These are phyloP conservation scores for Ormyrus pomaceus DNA, from an alignment of 2,888 invertebrate genomes.

Conservation along the genomic window DNA sequence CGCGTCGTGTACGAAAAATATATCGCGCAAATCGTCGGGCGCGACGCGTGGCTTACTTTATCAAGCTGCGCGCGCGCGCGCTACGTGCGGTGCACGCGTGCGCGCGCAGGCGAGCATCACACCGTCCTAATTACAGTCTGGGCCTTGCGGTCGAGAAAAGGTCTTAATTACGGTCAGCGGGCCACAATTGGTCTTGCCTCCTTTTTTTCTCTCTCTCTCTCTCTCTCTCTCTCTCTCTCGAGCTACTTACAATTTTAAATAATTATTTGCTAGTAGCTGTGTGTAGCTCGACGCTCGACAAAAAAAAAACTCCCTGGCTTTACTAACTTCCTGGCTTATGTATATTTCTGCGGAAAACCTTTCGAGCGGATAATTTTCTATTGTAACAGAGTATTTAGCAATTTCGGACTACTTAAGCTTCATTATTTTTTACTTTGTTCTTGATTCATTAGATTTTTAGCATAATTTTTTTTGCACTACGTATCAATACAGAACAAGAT, in stretches of 20 bases:
- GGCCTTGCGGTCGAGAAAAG: constrained; percentile 59
- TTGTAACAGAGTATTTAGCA: too few relatives aligned
- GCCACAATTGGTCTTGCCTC: constrained; percentile 57
- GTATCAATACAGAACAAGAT: too few relatives aligned
- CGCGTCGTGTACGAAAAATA: too few relatives aligned
- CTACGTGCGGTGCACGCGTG: constrained; percentile 1
- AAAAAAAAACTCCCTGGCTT: too few relatives aligned
- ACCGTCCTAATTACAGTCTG: constrained; percentile 62
- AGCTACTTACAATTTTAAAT: constrained; percentile 50
- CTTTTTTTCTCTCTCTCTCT: constrained; percentile 13
- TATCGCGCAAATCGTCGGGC: constrained; percentile 35
- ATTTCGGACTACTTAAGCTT: too few relatives aligned
- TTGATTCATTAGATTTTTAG: too few relatives aligned
- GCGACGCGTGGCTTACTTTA: constrained; percentile 53
- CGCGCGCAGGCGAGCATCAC: constrained; percentile 56
- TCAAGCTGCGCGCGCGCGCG: background rate
- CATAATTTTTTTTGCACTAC: too few relatives aligned
- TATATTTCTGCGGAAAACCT: too few relatives aligned
- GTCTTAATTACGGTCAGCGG: constrained; percentile 63
- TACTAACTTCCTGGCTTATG: too few relatives aligned
- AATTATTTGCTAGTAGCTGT: constrained; percentile 27
- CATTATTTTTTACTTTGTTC: too few relatives aligned
- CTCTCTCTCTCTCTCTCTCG: constrained; percentile 11
- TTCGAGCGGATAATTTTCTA: too few relatives aligned
- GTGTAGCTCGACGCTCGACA: too few relatives aligned